phyloP scores from a whole-genome alignment of 2,797 vertebrate species.

The Gambusia yucatana region DNA sequence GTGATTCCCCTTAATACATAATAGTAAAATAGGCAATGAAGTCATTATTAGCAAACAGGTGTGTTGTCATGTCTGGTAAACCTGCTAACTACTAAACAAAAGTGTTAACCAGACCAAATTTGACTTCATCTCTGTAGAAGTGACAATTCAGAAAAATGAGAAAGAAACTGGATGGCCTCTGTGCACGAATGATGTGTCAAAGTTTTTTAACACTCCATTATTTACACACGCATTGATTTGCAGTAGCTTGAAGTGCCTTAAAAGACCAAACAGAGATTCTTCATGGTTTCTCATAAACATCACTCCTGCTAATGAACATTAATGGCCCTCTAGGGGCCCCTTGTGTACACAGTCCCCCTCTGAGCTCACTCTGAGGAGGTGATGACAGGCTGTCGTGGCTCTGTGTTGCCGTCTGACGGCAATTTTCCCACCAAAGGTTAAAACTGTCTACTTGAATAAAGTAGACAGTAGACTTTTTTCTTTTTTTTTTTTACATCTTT shows the following conservation, averaged over 20 bases:
- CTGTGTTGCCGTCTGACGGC: constrained; percentile 19
- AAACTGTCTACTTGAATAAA: constrained; percentile 1
- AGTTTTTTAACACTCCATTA: background rate
- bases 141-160: background rate
- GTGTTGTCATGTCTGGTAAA: background rate
- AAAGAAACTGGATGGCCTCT: background rate
- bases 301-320: constrained; percentile 36
- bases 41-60: background rate
- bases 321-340: constrained; percentile 36
- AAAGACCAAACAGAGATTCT: constrained; percentile 16
- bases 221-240: background rate
- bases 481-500: background rate
- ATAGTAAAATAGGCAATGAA: background rate
- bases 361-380: constrained; percentile 51
- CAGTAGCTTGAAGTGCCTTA: background rate
- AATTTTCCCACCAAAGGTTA: constrained; percentile 17
- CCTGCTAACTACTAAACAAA: background rate
- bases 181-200: background rate
- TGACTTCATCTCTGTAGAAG: background rate
- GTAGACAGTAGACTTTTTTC: background rate
- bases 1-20: background rate
- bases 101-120: background rate
- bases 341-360: constrained; percentile 34
- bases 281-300: constrained; percentile 17
- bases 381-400: constrained; percentile 50